A percentile compares a stretch with the other conserved stretches of the same genome.
These are phyloP conservation scores for Pachyseris speciosa DNA, from an alignment of 64 coral and sea anemone genomes.

Conservation along the genomic window DNA sequence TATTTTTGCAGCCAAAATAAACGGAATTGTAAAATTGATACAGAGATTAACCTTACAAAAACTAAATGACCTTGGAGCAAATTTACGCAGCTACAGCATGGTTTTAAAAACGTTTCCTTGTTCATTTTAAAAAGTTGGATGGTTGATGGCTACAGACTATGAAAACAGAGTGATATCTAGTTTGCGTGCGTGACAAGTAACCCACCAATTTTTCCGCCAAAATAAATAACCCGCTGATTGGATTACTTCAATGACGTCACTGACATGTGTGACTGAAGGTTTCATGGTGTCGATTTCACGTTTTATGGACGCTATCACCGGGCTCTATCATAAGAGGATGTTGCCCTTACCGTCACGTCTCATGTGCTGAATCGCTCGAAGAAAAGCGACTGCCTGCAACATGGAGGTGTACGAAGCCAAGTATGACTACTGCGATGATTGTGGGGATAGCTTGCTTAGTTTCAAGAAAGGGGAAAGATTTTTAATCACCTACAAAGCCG, in stretches of 20 bases:
- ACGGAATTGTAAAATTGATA: too few relatives aligned
- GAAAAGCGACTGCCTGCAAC: neutral
- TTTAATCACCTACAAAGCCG: conserved; percentile 38
- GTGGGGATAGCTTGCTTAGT: neutral
- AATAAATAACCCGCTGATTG: neutral
- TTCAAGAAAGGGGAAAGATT: conserved; percentile 57
- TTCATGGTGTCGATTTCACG: conserved; percentile 29
- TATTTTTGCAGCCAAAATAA: too few relatives aligned
- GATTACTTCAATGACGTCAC: neutral
- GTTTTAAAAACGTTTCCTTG: too few relatives aligned
- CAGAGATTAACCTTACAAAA: too few relatives aligned
- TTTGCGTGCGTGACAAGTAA: too few relatives aligned
- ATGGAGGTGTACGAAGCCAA: conserved; percentile 70
- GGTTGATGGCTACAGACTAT: too few relatives aligned
- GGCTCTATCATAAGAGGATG: neutral
- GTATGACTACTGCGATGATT: conserved; percentile 51
- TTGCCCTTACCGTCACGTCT: too few relatives aligned
- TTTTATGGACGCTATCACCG: neutral
- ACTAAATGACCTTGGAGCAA: too few relatives aligned
- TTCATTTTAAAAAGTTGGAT: too few relatives aligned
- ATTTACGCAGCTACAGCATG: too few relatives aligned
- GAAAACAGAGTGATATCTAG: too few relatives aligned
- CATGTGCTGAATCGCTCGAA: too few relatives aligned
- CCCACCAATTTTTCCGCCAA: neutral
- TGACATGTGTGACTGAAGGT: neutral